These are phyloP conservation scores for Halocaridina rubra DNA, from an alignment of 2,888 invertebrate genomes.

Conservation along the genomic window DNA sequence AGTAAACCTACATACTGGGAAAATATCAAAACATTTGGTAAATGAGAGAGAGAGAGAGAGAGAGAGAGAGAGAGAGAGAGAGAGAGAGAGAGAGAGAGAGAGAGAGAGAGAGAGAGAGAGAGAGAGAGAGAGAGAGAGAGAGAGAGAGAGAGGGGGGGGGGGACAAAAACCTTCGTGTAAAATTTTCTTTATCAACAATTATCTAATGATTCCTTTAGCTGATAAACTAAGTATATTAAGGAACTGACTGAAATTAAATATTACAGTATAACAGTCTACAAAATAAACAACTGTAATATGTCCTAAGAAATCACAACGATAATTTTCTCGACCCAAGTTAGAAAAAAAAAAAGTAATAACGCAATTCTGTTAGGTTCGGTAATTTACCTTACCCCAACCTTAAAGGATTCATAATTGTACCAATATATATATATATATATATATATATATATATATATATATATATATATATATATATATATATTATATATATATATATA, in stretches of 20 bases:
- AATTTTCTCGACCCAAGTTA: too few relatives aligned
- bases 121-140: not conserved
- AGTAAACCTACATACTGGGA: too few relatives aligned
- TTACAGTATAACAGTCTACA: not conserved
- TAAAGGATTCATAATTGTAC: too few relatives aligned
- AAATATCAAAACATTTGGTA: too few relatives aligned
- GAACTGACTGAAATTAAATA: not conserved
- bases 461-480: constrained; percentile 3
- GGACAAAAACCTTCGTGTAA: not conserved
- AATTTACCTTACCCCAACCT: too few relatives aligned
- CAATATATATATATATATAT: too few relatives aligned
- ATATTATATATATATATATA: not conserved
- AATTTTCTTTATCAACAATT: too few relatives aligned
- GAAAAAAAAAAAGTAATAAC: too few relatives aligned
- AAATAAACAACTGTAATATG: not conserved
- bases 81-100: not conserved
- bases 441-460: not conserved
- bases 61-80: not conserved
- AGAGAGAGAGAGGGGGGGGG: not conserved
- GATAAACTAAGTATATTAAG: too few relatives aligned
- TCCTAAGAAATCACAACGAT: too few relatives aligned
- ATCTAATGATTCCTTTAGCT: too few relatives aligned
- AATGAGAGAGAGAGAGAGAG: not conserved
- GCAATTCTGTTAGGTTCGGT: too few relatives aligned
- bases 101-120: not conserved